Conservation (phyloP, 2,888 invertebrate species). For the Apotomis capreana region DNA sequence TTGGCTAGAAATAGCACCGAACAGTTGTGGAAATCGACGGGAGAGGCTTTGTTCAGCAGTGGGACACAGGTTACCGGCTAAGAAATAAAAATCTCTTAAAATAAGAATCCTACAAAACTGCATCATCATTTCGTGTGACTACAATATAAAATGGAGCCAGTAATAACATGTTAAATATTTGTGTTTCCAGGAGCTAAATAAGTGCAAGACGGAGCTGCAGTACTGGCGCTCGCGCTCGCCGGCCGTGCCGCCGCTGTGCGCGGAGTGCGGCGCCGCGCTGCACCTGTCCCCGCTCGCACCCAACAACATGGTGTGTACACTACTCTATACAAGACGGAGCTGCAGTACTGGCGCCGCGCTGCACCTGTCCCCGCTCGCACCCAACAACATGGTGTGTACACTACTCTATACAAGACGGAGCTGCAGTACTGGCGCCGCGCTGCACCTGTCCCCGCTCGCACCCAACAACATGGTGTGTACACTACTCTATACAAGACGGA, state of each 20-base stretch:
- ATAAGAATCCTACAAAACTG: no score
- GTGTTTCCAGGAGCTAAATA: constrained; percentile 89
- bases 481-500: no score
- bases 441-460: constrained; percentile 67
- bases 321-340: no score
- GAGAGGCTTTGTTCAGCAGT: no score
- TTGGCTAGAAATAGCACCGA: no score
- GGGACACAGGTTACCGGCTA: no score
- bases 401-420: no score
- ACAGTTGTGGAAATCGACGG: no score
- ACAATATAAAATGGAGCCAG: constrained; percentile 27
- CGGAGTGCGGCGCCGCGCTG: constrained; percentile 85
- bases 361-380: constrained; percentile 66
- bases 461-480: constrained; percentile 48
- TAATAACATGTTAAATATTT: constrained; percentile 31
- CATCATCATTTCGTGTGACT: no score
- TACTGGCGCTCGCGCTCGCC: constrained; percentile 96
- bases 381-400: constrained; percentile 44
- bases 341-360: constrained; percentile 54
- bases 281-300: constrained; percentile 68
- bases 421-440: constrained; percentile 70
- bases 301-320: constrained; percentile 41
- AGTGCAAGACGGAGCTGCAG: constrained; percentile 95
- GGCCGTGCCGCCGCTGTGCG: constrained; percentile 88
- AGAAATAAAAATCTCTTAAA: no score